phyloP scores from a whole-genome alignment of 1,140 invertebrate genomes.

The Globodera ellingtonae region DNA sequence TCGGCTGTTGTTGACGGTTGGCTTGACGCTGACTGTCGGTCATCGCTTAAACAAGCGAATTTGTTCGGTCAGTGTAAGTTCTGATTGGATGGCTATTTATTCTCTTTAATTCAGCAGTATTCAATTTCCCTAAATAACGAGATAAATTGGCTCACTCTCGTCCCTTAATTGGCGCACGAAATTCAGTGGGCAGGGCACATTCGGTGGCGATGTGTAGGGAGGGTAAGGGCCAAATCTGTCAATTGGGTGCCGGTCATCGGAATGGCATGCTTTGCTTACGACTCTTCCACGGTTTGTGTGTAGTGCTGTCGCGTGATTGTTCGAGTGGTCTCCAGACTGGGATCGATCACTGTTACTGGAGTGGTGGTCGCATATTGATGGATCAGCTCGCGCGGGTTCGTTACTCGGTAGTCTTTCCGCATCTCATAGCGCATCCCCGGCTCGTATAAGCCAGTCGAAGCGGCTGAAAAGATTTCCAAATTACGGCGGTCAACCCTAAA shows the following conservation, averaged over 20 bases:
- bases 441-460: slow-evolving; percentile 45
- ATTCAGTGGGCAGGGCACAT: slow-evolving; percentile 45
- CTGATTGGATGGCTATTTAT: slow-evolving; percentile 6
- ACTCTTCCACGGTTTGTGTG: slow-evolving; percentile 51
- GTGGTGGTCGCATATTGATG: slow-evolving; percentile 64
- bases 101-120: too few relatives aligned
- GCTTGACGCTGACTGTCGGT: slow-evolving; percentile 57
- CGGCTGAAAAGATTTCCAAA: slow-evolving; percentile 35
- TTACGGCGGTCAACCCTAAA: not conserved
- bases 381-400: slow-evolving; percentile 61
- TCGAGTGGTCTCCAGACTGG: slow-evolving; percentile 51
- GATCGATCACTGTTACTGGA: slow-evolving; percentile 49
- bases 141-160: slow-evolving; percentile 49
- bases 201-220: slow-evolving; percentile 49
- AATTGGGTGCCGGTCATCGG: not conserved
- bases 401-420: slow-evolving; percentile 58
- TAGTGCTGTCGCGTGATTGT: slow-evolving; percentile 55
- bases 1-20: slow-evolving; percentile 48
- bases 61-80: slow-evolving; percentile 3
- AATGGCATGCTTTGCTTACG: slow-evolving; percentile 30
- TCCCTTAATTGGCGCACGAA: slow-evolving; percentile 63
- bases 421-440: slow-evolving; percentile 56
- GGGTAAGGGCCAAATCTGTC: slow-evolving; percentile 56
- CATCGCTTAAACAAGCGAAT: slow-evolving; percentile 49
- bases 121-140: too few relatives aligned